Evolutionary conservation across 2,888 invertebrate species (phyloP), one percentile per base, ranked within the genome.

Genomic region (Eupithecia dodoneata): DNA sequence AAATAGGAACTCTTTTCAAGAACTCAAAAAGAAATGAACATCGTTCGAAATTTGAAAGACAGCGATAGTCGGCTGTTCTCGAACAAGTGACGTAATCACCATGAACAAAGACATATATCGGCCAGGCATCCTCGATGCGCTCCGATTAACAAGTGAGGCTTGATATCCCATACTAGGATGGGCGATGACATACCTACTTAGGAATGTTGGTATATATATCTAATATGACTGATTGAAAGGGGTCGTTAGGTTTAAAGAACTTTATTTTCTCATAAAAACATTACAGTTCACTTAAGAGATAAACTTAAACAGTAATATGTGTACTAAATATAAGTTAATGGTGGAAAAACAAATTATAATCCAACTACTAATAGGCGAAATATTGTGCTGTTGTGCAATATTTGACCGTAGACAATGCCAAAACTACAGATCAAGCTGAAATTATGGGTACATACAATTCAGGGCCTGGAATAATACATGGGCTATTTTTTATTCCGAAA

Each of bases 91-190:
- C 65, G 65, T 65, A 65, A 41, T 65, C 63, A 30, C 4, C 4
- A 41, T 30, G 63, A 30, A 65, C 63, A 65, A 65, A 65, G 63
- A 65, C 63, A 41, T 13, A 52, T 55, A 59, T 18, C 6, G 12
- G 12, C 12, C 30, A 65, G 30, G 12, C 63, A 41, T 65, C 63
- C 63, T 65, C 63, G 63, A 65, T 41, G 13, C 30, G 63, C 63
- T 65, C 63, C 30, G 63, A 41, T 65, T 65, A 65, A 65, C 30
- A 65, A 30, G 63, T 41, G 63, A 65, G 30, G 63, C 63, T 65
- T 18, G 30, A 65, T 65, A 65, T 65, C 30, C 30, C 59, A 30
- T 18, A 65, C 30, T 4, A 65, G 63, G 18, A 65, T 65, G 63
- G 63, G 30, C 30, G 10, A 65, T 65, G 30, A 41, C 63, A 65